These are phyloP conservation scores for Camponotus fellah DNA, from an alignment of 2,888 invertebrate species.

Conservation along the genomic window DNA sequence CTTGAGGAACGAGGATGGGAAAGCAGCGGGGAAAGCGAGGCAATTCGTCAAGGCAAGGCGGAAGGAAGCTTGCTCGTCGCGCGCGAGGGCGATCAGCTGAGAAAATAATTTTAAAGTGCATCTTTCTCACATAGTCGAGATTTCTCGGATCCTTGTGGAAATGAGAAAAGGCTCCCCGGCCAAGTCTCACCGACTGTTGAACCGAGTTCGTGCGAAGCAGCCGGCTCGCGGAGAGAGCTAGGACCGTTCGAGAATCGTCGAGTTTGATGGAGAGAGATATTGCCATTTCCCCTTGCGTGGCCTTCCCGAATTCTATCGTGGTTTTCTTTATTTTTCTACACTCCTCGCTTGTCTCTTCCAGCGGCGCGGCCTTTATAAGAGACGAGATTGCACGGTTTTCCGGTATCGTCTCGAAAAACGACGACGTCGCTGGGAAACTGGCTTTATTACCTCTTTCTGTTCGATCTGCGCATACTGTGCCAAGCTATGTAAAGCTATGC, in stretches of 20 bases:
- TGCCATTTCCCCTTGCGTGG: conserved; percentile 64
- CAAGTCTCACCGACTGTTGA: conserved; percentile 37
- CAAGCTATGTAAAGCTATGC: conserved; percentile 42
- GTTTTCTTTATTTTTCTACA: conserved; percentile 31
- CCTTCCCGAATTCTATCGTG: conserved; percentile 43
- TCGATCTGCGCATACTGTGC: conserved; percentile 43
- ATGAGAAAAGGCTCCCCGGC: conserved; percentile 55
- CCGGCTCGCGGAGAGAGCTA: conserved; percentile 32
- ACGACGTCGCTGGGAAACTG: conserved; percentile 50
- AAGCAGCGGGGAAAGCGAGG: conserved; percentile 16
- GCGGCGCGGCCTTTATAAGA: conserved; percentile 56
- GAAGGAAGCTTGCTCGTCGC: conserved; percentile 2
- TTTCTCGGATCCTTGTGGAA: conserved; percentile 57
- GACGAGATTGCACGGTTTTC: conserved; percentile 67
- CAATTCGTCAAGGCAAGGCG: conserved; percentile 30
- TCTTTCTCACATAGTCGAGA: conserved; percentile 47
- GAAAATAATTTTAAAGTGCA: conserved; percentile 73
- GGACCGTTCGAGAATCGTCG: conserved; percentile 66
- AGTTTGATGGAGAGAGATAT: conserved; percentile 78
- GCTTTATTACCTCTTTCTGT: conserved; percentile 73
- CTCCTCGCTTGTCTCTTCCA: conserved; percentile 53
- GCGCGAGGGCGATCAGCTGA: conserved; percentile 53
- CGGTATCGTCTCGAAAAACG: conserved; percentile 65
- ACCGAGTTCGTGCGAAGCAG: conserved; percentile 32
- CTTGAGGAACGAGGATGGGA: conserved; percentile 31